Evolutionary conservation across 64 coral and sea anemone genomes (phyloP), one percentile per base, ranked within the genome.

Genomic region (Actinia tenebrosa): DNA sequence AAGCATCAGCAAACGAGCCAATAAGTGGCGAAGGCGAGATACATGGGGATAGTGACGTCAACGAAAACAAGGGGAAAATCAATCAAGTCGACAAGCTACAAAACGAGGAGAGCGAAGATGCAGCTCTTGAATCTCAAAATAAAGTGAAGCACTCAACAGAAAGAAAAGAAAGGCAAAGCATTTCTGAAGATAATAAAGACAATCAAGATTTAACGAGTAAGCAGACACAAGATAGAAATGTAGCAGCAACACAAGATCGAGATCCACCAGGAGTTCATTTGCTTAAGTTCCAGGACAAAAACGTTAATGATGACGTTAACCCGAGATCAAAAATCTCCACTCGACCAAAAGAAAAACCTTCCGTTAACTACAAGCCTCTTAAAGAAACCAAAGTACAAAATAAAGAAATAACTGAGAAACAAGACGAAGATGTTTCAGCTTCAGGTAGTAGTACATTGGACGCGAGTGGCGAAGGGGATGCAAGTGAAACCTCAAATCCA

Each of bases 261-360:
- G 69, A 75, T 75, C 60, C 83, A 16, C 54, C 83, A 22, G 83
- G 83, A 19, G 83, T 64, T 62, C 83, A 54, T 61, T 20, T 61
- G 10, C 11, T 85, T 30, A 23, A 30, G 16, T 19, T 85, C 26
- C 83, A 55, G 30, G 56, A 85, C 4, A 13, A 62, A 14, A 23
- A 23, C 22, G 5, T 43, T 64, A 20, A 55, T 59, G 83, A 85
- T 22, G 83, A 85, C 15, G 83, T 85, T 43, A 85, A 85, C 26
- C 83, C 83, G 45, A 45, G 83, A 27, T 85, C 83, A 85, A 64
- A 85, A 85, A 85, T 85, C 8, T 50, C 79, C 17, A 30, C 13
- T 37, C 69, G 13, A 75, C 69, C 27, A 75, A 75, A 75, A 10
- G 13, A 43, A 14, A 75, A 27, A 42, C 69, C 26, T 25, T 69